Evolutionary conservation across 2,113 vertebrate species (phyloP), one percentile per base, ranked within the genome.

Genomic region (Lampris megalopsis): DNA sequence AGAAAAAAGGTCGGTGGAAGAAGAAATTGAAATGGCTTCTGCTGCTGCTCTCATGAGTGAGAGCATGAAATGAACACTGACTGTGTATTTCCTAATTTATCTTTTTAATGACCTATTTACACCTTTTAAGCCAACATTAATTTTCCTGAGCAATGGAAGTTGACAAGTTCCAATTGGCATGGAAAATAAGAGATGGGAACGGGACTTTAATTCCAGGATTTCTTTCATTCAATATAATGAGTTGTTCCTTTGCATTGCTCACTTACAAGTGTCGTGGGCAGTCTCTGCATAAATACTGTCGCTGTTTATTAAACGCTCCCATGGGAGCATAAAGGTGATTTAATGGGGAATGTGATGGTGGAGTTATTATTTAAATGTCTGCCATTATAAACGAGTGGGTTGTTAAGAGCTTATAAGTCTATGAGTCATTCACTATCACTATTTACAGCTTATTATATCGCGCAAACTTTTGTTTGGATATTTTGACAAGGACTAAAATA

Each of bases 51-150:
- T 76, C 67, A 11, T 10, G 71, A 86, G 65, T 74, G 58, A 50
- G 73, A 81, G 75, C 75, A 85, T 58, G 1, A 60, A 70, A 88
- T 71, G 61, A 85, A 78, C 74, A 79, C 69, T 54, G 71, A 75
- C 68, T 67, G 62, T 43, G 37, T 56, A 71, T 80, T 72, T 71
- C 63, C 73, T 86, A 75, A 89, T 88, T 81, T 52, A 47, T 87
- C 71, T 71, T 62, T 24, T 47, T 89, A 92, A 92, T 86, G 83
- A 83, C 82, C 76, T 77, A 84, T 88, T 91, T 88, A 85, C 84
- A 89, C 82, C 85, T 85, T 24, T 75, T 88, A 81, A 89, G 89
- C 81, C 83, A 63, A 57, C 68, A 1, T 78, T 62, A 10, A 64
- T 73, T 81, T 74, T 65, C 79, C 49, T 24, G 63, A 68, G 80